Base-by-base conservation (phyloP, 1,140 invertebrate genomes). In the Drosophila mojavensis region DNA sequence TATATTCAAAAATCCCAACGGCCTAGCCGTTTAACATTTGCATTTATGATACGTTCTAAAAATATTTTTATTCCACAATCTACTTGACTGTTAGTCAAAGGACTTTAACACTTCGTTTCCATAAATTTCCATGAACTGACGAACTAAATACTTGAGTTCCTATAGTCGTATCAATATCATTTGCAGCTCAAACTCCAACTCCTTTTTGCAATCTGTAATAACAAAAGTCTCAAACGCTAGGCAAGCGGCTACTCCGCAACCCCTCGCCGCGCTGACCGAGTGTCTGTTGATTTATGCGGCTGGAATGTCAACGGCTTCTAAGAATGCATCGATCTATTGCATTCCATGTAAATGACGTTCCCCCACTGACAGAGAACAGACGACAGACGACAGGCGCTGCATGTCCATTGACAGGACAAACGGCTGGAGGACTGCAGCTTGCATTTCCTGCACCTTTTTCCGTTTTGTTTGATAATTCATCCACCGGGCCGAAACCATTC, bases 291-390 rank as follows among this genome's bases (percentile, higher is more conserved):
- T 85, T 76, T 76, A 85, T 86, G 54, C 71, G 53, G 75, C 60
- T 64, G 61, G 15, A 74, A 63, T 17, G 72, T 71, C 68, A 78
- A 72, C 79, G 69, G 63, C 68, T 88, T 89, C 83, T 72, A 53
- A 65, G 83, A 88, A 88, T 63, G 64, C 62, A 88, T 77, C 72
- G 79, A 86, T 83, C 83, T 88, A 67, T 69, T 61, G 61, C 54
- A 79, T 77, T 78, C 54, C 70, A 74, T 78, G 65, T 71, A 81
- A 81, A 76, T 81, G 84, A 89, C 62, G 60, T 6, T 43, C 24
- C 48, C 48, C 48, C 48, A 64, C 43, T 51, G 61, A 78, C 68
- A 79, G 59, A 20, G 56, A 41, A 39, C 50, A 54, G 62, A 62
- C 50, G 60, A 58, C 61, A 69, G 47, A 33, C 45, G 64, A 17